A percentile compares a stretch with the other conserved stretches of the same genome.
Conservation (phyloP, 1,140 invertebrate genomes). For the Manduca sexta region DNA sequence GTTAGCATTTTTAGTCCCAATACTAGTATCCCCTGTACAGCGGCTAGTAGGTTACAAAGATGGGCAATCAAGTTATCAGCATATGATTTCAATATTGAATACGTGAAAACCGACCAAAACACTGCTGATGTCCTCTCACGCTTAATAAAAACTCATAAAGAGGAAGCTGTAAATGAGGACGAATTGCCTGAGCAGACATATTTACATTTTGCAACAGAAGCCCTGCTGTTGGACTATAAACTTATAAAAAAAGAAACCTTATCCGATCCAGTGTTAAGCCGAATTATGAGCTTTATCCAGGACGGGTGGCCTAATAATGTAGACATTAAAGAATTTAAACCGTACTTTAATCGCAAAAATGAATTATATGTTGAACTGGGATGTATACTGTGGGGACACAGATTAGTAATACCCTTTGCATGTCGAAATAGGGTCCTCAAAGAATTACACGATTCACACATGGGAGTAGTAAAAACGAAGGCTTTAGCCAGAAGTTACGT, state of each 20-base stretch:
- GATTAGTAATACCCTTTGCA: constrained; percentile 26
- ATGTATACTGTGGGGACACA: constrained; percentile 31
- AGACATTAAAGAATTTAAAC: not conserved
- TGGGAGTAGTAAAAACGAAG: constrained; percentile 36
- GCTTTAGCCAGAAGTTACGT: constrained; percentile 44
- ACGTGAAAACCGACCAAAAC: constrained; percentile 6
- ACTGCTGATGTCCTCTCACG: constrained; percentile 6
- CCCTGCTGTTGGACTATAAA: constrained; percentile 4
- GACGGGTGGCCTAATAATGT: not conserved
- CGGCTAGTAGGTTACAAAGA: constrained; percentile 23
- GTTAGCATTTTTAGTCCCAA: constrained; percentile 38
- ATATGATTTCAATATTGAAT: constrained; percentile 15
- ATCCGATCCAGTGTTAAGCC: constrained; percentile 4
- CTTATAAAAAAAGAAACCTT: constrained; percentile 2
- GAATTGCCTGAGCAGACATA: constrained; percentile 5
- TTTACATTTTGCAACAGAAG: constrained; percentile 4
- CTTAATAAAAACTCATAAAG: not conserved
- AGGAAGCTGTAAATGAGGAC: not conserved
- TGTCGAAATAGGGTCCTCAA: constrained; percentile 21
- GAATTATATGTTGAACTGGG: constrained; percentile 10
- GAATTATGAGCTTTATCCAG: not conserved
- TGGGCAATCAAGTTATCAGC: constrained; percentile 18
- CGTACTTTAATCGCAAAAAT: not conserved
- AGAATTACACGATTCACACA: constrained; percentile 37
- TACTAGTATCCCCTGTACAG: constrained; percentile 7